A percentile compares a stretch with the other conserved stretches of the same genome.
Conservation (phyloP, 2,888 invertebrate genomes). For the Cephus spinipes region DNA sequence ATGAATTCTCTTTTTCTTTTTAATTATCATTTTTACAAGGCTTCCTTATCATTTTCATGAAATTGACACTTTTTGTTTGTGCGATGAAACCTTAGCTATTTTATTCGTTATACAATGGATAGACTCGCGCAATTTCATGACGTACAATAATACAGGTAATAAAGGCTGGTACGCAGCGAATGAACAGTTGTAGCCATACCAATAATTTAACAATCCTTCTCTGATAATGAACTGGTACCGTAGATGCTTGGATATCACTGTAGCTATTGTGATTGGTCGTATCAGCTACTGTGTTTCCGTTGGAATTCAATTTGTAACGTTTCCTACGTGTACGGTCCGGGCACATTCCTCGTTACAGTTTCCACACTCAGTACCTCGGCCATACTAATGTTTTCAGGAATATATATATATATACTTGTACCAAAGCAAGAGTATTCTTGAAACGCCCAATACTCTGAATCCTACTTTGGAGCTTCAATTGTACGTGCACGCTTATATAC, state of each 20-base stretch:
- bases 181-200: conserved; percentile 40
- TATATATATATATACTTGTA: not conserved
- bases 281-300: conserved; percentile 46
- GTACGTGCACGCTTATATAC: not conserved
- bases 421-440: not conserved
- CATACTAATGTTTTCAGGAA: not conserved
- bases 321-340: conserved; percentile 33
- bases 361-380: conserved; percentile 17
- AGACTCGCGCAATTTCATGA: too few species aligned
- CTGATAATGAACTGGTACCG: conserved; percentile 29
- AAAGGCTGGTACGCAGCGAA: conserved; percentile 29
- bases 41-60: not conserved
- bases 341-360: conserved; percentile 40
- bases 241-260: conserved; percentile 7
- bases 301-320: conserved; percentile 53
- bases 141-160: too few species aligned
- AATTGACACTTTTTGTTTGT: not conserved
- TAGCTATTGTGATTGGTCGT: conserved; percentile 39
- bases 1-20: not conserved
- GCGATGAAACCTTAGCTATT: not conserved
- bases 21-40: not conserved
- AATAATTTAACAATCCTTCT: conserved; percentile 45
- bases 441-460: not conserved
- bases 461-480: not conserved
- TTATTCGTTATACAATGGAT: too few species aligned